These are phyloP conservation scores for Sylvilagus bachmani DNA, from an alignment of 2,113 vertebrate genomes.

Conservation along the genomic window DNA sequence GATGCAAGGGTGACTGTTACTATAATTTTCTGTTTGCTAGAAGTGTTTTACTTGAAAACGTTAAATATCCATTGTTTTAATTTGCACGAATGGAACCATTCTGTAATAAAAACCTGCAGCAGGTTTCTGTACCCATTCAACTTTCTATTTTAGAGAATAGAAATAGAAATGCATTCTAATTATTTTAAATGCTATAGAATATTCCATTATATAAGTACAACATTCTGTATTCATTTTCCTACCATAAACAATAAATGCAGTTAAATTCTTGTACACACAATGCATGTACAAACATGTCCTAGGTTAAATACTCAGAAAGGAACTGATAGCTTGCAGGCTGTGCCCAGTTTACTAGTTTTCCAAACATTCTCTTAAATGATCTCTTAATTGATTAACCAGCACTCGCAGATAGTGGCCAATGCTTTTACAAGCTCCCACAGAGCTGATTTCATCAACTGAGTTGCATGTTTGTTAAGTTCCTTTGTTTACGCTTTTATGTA, in stretches of 20 bases:
- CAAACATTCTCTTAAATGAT: constrained; percentile 25
- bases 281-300: neutral
- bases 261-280: neutral
- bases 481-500: constrained; percentile 4
- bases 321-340: neutral
- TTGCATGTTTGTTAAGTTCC: neutral
- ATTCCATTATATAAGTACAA: neutral
- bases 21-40: constrained; percentile 26
- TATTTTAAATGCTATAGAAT: constrained; percentile 11
- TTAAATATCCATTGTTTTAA: constrained; percentile 40
- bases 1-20: neutral
- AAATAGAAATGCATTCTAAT: constrained; percentile 40
- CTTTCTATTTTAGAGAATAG: constrained; percentile 6
- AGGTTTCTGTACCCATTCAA: neutral
- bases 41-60: constrained; percentile 53
- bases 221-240: neutral
- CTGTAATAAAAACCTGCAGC: constrained; percentile 29
- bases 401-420: neutral
- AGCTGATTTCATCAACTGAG: neutral
- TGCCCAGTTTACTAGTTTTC: constrained; percentile 33
- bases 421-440: neutral
- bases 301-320: constrained; percentile 19
- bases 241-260: neutral
- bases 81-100: constrained; percentile 12
- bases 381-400: neutral